phyloP scores from a whole-genome alignment of 2,797 vertebrate genomes.

The Galago senegalensis region DNA sequence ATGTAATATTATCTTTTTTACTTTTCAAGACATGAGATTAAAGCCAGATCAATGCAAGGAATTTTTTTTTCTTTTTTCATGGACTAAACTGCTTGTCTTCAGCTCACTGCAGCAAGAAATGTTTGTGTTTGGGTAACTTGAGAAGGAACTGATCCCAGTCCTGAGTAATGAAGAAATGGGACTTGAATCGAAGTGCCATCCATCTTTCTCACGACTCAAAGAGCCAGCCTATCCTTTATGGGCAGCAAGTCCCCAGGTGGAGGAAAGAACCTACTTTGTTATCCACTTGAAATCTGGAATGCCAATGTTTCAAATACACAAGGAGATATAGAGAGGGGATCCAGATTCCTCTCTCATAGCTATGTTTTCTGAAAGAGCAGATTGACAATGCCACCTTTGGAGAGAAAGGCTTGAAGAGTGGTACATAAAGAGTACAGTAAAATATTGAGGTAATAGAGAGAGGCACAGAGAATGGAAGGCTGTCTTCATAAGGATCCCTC shows the following conservation, averaged over 20 bases:
- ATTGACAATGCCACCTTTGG: not conserved
- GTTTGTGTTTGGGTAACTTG: not conserved
- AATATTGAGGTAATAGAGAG: not conserved
- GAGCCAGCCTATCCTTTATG: not conserved
- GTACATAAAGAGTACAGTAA: not conserved
- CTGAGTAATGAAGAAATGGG: not conserved
- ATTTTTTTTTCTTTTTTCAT: not conserved
- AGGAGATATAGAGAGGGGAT: not conserved
- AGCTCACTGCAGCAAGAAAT: not conserved
- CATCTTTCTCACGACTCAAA: not conserved
- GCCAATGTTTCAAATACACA: not conserved
- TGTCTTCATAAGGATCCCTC: not conserved
- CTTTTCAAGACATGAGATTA: not conserved
- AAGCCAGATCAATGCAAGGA: not conserved
- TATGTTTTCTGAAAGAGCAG: not conserved
- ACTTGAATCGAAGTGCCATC: not conserved
- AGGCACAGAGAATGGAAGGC: not conserved
- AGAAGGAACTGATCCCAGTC: not conserved
- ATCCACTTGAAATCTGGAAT: not conserved
- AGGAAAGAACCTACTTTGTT: not conserved
- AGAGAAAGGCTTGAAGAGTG: not conserved
- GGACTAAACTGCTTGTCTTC: not conserved
- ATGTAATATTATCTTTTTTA: not conserved
- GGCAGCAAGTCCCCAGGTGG: not conserved
- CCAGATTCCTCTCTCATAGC: not conserved